A percentile compares a stretch with the other conserved stretches of the same genome.
These are phyloP conservation scores for Oreochromis grahami DNA, from an alignment of 2,797 vertebrate genomes.

Conservation along the genomic window DNA sequence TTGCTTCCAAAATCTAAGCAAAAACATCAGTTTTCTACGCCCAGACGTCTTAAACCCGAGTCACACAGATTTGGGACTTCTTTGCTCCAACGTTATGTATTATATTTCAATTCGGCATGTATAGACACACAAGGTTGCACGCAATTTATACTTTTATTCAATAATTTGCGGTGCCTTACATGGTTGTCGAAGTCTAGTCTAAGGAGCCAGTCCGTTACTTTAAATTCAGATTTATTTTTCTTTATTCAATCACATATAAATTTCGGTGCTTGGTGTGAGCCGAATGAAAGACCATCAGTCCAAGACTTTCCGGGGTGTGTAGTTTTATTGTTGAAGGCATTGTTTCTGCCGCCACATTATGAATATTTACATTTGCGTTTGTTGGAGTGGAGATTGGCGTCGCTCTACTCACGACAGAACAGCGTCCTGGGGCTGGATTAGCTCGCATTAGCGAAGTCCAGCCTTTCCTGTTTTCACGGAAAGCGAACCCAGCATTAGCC, in stretches of 20 bases:
- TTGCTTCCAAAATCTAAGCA: neutral
- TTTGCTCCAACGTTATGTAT: neutral
- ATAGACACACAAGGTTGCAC: neutral
- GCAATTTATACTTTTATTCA: neutral
- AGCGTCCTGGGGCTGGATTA: neutral
- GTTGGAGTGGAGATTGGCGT: neutral
- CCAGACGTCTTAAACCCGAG: neutral
- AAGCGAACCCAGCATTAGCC: neutral
- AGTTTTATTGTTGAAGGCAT: neutral
- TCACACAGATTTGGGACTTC: neutral
- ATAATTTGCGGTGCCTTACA: neutral
- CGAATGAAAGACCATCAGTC: neutral
- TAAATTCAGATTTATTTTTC: neutral
- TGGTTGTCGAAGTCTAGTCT: neutral
- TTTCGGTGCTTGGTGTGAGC: neutral
- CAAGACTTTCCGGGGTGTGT: rapidly evolving
- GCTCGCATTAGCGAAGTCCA: neutral
- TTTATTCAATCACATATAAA: neutral
- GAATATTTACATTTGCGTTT: neutral
- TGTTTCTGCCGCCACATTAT: too few relatives aligned
- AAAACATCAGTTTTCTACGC: neutral
- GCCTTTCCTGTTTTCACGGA: constrained; percentile 68
- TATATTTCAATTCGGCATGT: neutral
- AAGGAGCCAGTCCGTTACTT: neutral
- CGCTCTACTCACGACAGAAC: neutral